Evolutionary conservation across 2,888 invertebrate species (phyloP).

Genomic region (Bellardia bayeri): DNA sequence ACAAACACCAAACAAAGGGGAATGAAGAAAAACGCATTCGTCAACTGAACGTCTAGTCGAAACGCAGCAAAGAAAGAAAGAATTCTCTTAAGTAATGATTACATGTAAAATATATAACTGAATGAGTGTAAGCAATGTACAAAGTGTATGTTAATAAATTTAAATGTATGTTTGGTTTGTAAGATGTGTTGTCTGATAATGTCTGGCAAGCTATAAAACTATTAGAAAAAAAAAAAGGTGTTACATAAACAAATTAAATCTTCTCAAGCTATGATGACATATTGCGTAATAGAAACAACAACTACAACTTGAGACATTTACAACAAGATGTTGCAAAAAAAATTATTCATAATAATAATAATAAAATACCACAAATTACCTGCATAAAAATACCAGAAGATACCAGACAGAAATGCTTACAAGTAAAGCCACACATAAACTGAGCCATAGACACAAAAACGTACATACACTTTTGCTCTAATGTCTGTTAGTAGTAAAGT

Average conservation of each 20-base stretch:
- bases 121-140: conserved; percentile 32
- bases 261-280: conserved; percentile 67
- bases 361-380: conserved; percentile 64
- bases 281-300: conserved; percentile 69
- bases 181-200: conserved; percentile 1
- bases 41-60: background rate
- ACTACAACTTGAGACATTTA: conserved; percentile 68
- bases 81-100: conserved; percentile 54
- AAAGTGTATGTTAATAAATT: conserved; percentile 7
- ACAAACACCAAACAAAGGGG: background rate
- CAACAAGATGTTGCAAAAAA: conserved; percentile 46
- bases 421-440: conserved; percentile 12
- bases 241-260: conserved; percentile 70
- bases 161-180: background rate
- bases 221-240: conserved; percentile 48
- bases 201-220: conserved; percentile 42
- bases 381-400: conserved; percentile 36
- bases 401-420: conserved; percentile 12
- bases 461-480: background rate
- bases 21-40: too few species aligned
- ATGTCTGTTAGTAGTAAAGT: background rate
- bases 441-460: background rate
- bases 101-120: conserved; percentile 18
- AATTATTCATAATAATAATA: conserved; percentile 18
- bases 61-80: background rate